These are phyloP conservation scores for Terebella lapidaria DNA, from an alignment of 2,888 invertebrate genomes.

Conservation along the genomic window DNA sequence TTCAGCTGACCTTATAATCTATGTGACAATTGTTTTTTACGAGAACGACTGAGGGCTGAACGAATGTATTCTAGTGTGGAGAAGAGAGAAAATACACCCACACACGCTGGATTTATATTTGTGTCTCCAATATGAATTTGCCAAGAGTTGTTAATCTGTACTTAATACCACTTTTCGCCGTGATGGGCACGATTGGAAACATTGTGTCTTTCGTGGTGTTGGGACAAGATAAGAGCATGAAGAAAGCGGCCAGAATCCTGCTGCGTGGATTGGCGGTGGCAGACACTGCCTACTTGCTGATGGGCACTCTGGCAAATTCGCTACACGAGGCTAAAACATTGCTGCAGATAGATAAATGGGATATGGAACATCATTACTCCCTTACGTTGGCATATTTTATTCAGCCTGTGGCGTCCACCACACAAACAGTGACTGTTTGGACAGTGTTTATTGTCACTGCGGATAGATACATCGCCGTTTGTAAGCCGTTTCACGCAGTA, in stretches of 20 bases:
- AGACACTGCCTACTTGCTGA: constrained; percentile 24
- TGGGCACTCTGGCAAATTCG: constrained; percentile 22
- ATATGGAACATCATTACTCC: too few relatives aligned
- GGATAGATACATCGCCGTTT: constrained; percentile 29
- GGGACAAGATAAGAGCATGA: constrained; percentile 55
- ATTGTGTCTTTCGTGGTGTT: constrained; percentile 56
- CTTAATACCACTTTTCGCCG: too few relatives aligned
- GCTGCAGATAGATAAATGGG: too few relatives aligned
- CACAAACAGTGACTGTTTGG: constrained; percentile 28
- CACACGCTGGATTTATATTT: too few relatives aligned
- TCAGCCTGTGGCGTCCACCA: constrained; percentile 24
- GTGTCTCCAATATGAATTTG: too few relatives aligned
- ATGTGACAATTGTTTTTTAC: too few relatives aligned
- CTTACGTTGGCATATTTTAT: constrained; percentile 20
- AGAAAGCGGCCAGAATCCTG: constrained; percentile 33
- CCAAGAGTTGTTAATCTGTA: too few relatives aligned
- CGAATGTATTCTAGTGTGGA: too few relatives aligned
- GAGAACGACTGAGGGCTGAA: too few relatives aligned
- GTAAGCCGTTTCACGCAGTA: constrained; percentile 17
- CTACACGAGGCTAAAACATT: too few relatives aligned
- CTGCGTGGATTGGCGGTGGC: constrained; percentile 25
- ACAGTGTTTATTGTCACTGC: constrained; percentile 25
- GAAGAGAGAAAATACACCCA: too few relatives aligned
- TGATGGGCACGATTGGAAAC: constrained; percentile 66
- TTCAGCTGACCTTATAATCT: too few relatives aligned